Evolutionary conservation across 1,140 invertebrate species (phyloP), one percentile per base, ranked within the genome.

Genomic region (Micrasema minimum): DNA sequence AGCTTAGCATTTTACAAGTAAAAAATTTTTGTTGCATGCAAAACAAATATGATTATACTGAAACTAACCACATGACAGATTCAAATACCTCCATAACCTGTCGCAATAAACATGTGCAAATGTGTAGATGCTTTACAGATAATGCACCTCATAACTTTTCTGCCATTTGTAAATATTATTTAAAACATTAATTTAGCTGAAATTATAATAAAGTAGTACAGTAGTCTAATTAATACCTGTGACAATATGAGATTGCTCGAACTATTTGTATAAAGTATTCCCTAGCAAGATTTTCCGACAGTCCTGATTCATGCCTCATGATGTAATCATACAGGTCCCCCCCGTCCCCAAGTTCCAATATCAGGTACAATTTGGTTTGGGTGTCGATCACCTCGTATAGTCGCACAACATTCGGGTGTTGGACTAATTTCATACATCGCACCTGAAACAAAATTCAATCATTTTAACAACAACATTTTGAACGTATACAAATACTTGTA

Each of bases 301-400:
- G 82, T 43, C 91, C 92, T 71, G 91, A 88, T 77, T 97, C 95
- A 82, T 98, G 95, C 81, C 93, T 92, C 93, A 99, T 97, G 78
- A 99, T 99, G 81, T 98, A 98, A 86, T 99, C 97, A 83, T 99
- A 99, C 77, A 99, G 90, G 87, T 99, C 98, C 22, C 97, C 96
- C 37, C 96, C 98, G 87, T 99, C 97, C n/a, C 96, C 97, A 70
- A 99, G 85, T 87, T 99, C 97, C 77, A 99, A 86, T 78, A 99
- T 98, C 77, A 99, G 87, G 84, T 96, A 97, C 69, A 97, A 85
- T 85, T 97, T 97, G 66, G 95, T 96, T 78, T 95, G 94, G 16
- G 98, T 99, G 84, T 99, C 98, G 79, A 99, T 99, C 50, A 99
- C 96, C 88, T 99, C 97, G 83, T 99, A 99, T 7, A 99, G 85